Evolutionary conservation across 2,113 vertebrate species (phyloP), one percentile per base, ranked within the genome.

Genomic region (Burhinus bistriatus): DNA sequence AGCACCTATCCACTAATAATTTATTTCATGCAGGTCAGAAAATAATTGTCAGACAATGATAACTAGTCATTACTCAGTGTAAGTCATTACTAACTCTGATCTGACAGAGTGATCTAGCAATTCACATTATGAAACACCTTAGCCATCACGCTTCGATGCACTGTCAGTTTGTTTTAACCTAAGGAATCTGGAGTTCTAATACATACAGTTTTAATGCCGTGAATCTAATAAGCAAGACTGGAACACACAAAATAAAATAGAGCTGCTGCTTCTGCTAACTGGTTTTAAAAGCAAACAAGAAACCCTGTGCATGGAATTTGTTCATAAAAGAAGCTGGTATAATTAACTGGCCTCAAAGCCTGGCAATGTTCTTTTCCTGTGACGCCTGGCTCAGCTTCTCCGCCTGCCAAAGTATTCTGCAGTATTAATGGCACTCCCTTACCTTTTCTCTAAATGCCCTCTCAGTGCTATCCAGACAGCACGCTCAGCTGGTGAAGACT

Each of bases 391-490:
- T 84, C 36, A 34, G 38, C 59, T 59, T 18, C 59, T 25, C 30
- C 59, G 40, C 36, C 15, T 49, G 18, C 12, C 9, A 9, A 58
- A 47, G 42, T 36, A 58, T 54, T 70, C 17, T 3, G 3, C 42
- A 42, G 20, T 52, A 23, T 32, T 25, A 59, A 47, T 26, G 25
- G 25, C 59, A 59, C 47, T 66, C 12, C 16, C 58, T 89, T 55
- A 97, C 94, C 97, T 97, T 93, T 70, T 77, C 90, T 72, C 83
- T 90, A 70, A 97, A 96, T 21, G 40, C 36, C 20, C 10, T 94
- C 59, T 95, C 85, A 3, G 92, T n/a, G 6, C 95, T 89, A 6
- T 91, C 93, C 30, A 98, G 49, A 27, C 91, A 73, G n/a, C 1
- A 30, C 3, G 15, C 12, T 87, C 62, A 34, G 62, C 58, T 26